These are phyloP conservation scores for Copidosoma aretas DNA, from an alignment of 2,888 invertebrate genomes.

Conservation along the genomic window DNA sequence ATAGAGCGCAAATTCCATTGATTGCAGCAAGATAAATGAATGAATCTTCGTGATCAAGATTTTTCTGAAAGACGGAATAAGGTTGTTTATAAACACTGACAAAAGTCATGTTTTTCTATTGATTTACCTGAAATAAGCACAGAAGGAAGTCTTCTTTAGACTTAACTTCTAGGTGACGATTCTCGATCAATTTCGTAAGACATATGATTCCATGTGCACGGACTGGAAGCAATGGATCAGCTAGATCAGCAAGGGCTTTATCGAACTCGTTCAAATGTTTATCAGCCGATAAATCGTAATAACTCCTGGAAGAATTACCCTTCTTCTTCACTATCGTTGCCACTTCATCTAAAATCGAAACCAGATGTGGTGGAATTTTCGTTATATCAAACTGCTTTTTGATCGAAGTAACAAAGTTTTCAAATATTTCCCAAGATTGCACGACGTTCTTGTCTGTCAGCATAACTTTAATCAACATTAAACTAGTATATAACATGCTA, in stretches of 20 bases:
- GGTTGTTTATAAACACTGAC: conserved; percentile 2
- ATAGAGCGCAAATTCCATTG: conserved; percentile 76
- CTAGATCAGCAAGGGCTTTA: conserved; percentile 72
- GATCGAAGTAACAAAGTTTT: conserved; percentile 52
- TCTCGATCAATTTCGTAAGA: conserved; percentile 75
- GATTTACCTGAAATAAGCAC: conserved; percentile 74
- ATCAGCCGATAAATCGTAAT: conserved; percentile 50
- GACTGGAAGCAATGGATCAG: conserved; percentile 77
- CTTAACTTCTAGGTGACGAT: conserved; percentile 70
- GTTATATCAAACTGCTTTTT: conserved; percentile 37
- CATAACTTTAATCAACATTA: conserved; percentile 60
- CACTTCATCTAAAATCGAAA: conserved; percentile 54
- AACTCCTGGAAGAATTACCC: conserved; percentile 47
- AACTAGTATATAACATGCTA: conserved; percentile 55
- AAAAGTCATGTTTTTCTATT: conserved; percentile 20
- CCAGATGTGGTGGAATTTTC: conserved; percentile 46
- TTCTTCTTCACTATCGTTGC: conserved; percentile 53
- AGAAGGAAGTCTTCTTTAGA: conserved; percentile 73
- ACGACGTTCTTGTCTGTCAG: conserved; percentile 48
- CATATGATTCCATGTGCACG: conserved; percentile 81
- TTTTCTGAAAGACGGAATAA: conserved; percentile 65
- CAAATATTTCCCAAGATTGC: conserved; percentile 53
- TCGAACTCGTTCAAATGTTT: conserved; percentile 64
- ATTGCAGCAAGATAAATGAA: conserved; percentile 83
- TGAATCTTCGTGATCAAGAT: conserved; percentile 78